Percentiles rank a stretch among this genome's conserved stretches.
phyloP scores from a whole-genome alignment of 2,113 vertebrate genomes.

The Cinclus mexicanus region DNA sequence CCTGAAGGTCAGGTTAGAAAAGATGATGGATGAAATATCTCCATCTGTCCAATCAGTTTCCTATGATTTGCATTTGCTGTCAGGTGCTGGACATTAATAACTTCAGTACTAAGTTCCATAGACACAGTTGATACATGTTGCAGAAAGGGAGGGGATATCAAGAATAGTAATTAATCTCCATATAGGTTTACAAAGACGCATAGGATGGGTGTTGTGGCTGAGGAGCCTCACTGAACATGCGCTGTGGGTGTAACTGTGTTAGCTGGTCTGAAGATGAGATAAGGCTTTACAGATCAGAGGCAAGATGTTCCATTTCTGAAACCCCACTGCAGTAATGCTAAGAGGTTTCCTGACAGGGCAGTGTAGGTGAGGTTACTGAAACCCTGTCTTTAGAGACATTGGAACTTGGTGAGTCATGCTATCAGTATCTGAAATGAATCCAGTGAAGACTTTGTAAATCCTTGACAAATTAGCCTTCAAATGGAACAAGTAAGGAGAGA shows the following conservation, averaged over 20 bases:
- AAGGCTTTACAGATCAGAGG: background rate
- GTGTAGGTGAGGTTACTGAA: background rate
- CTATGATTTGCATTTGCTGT: background rate
- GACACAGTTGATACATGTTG: accelerated
- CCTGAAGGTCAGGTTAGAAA: background rate
- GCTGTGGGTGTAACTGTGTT: background rate
- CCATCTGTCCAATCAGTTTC: background rate
- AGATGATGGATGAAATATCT: background rate
- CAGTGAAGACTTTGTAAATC: background rate
- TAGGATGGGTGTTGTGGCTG: background rate
- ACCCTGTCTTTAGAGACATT: background rate
- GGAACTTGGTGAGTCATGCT: background rate
- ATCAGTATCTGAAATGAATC: background rate
- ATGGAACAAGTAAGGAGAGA: background rate
- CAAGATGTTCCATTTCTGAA: background rate
- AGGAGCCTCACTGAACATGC: background rate
- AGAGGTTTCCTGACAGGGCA: background rate
- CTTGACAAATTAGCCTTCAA: background rate
- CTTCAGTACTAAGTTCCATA: background rate
- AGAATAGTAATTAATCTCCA: background rate
- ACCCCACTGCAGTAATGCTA: background rate
- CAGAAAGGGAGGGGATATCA: background rate
- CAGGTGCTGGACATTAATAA: background rate
- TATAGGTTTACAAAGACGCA: background rate
- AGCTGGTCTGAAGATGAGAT: background rate